Evolutionary conservation across 2,113 vertebrate species (phyloP), one percentile per base, ranked within the genome.

Genomic region (Cervus canadensis): DNA sequence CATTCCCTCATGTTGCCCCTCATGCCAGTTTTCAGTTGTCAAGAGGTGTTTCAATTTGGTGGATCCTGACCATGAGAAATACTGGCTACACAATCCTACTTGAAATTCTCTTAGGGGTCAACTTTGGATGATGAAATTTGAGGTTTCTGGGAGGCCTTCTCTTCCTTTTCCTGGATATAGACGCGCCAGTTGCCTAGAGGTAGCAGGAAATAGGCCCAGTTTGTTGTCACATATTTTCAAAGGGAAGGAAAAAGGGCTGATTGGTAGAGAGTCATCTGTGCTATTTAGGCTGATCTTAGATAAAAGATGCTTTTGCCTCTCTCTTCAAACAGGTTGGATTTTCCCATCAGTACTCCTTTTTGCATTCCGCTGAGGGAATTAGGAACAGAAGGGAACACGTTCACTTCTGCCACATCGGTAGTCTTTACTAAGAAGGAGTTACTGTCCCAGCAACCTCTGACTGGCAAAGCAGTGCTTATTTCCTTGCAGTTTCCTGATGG

Each of bases 311-410:
- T 78, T 59, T 57, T 78, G 19, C 28, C 28, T 25, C 30, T 30
- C 4, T 83, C 78, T 83, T 54, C 59, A 76, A 45, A 45, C 13
- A 33, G 59, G 36, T 67, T 54, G 59, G 17, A 23, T 6, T 19
- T 54, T 48, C 6, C 0, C 3, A 0, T 84, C 19, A 30, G 28
- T 45, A 5, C 17, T 84, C 48, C 7, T 14, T 10, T 33, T 57
- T 21, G 36, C 2, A 0, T 33, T 90, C 28, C 1, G 2, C 0
- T 28, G 30, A 13, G 45, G 6, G 10, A 33, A 0, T 59, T 45
- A 78, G 17, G 28, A 76, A 57, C 6, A 28, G 83, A n/a, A 48
- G 3, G 11, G 21, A 81, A 3, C 19, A 48, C 1, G 2, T 36
- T 13, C 19, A 7, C 23, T 40, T 19, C 26, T 19, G 33, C 21